Percentiles rank a stretch among this genome's conserved stretches.
Conservation (phyloP, 2,113 vertebrate species). For the Pholis gunnellus region DNA sequence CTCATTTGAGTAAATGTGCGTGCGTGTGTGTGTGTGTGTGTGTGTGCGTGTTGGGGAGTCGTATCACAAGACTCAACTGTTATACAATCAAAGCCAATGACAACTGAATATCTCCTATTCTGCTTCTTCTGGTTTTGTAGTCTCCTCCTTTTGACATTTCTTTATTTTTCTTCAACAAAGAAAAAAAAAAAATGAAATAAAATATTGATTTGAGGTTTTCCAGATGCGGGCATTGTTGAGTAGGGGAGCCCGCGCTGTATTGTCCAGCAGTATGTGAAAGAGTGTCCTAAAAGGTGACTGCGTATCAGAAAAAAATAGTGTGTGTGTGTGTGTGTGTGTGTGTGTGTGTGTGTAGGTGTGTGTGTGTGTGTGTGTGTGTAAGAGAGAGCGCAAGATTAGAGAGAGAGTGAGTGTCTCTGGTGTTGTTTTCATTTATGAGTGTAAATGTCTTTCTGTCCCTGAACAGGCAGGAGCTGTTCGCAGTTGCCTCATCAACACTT, state of each 20-base stretch:
- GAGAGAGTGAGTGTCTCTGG: slow-evolving; percentile 37
- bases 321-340: slow-evolving; percentile 20
- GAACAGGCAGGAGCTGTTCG: slow-evolving; percentile 74
- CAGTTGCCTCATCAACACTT: slow-evolving; percentile 63
- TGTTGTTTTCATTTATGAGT: slow-evolving; percentile 62
- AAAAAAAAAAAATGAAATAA: slow-evolving; percentile 58
- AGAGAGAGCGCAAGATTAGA: not conserved
- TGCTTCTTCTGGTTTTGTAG: slow-evolving; percentile 38
- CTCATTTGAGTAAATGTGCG: slow-evolving; percentile 3
- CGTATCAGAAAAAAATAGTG: slow-evolving; percentile 61
- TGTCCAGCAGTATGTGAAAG: slow-evolving; percentile 73
- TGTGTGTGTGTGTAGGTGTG: not conserved
- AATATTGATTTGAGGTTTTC: slow-evolving; percentile 81
- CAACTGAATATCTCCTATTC: slow-evolving; percentile 59
- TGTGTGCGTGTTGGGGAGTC: not conserved
- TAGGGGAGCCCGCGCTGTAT: slow-evolving; percentile 59
- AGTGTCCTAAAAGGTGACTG: slow-evolving; percentile 59
- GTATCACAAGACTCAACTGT: slow-evolving; percentile 63
- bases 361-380: not conserved
- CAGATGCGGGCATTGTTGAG: slow-evolving; percentile 71
- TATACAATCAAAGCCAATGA: slow-evolving; percentile 80
- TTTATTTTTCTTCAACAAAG: slow-evolving; percentile 76
- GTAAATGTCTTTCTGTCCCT: slow-evolving; percentile 78
- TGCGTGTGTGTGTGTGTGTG: not conserved
- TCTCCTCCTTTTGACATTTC: slow-evolving; percentile 70